Conservation (phyloP, 2,797 vertebrate genomes). For the Merluccius polli region DNA sequence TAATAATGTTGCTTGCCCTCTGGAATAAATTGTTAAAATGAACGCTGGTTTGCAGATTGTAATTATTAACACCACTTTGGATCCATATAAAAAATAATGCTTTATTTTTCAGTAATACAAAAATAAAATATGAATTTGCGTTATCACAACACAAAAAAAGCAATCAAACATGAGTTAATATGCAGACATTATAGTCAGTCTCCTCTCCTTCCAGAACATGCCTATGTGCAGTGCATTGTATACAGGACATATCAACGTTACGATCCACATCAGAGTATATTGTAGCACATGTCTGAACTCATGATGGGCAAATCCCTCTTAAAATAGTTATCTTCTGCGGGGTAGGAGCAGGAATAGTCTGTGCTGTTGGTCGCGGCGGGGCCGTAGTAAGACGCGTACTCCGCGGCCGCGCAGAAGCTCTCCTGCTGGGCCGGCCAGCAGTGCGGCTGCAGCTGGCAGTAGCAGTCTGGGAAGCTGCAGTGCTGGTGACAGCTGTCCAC, state of each 20-base stretch:
- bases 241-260: slow-evolving; percentile 1
- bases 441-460: slow-evolving; percentile 56
- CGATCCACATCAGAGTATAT: slow-evolving; percentile 68
- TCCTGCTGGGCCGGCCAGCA: slow-evolving; percentile 63
- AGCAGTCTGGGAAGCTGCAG: slow-evolving; percentile 59
- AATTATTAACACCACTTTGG: slow-evolving; percentile 1
- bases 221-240: not conserved
- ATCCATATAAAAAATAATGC: not conserved
- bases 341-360: slow-evolving; percentile 72
- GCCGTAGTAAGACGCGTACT: slow-evolving; percentile 67
- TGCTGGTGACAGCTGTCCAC: slow-evolving; percentile 74
- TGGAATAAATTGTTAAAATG: not conserved
- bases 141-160: not conserved
- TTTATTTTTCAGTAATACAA: not conserved
- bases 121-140: too few relatives aligned
- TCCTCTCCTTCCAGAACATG: not conserved
- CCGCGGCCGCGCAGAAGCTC: slow-evolving; percentile 37
- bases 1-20: not conserved
- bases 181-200: not conserved
- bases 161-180: not conserved
- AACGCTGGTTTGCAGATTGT: not conserved
- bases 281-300: slow-evolving; percentile 80
- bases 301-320: slow-evolving; percentile 71
- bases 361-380: slow-evolving; percentile 20
- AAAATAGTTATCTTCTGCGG: slow-evolving; percentile 69